Percentiles rank a stretch among this genome's conserved stretches.
Evolutionary conservation across 1,140 invertebrate species (phyloP).

Genomic region (Temnothorax nylanderi): DNA sequence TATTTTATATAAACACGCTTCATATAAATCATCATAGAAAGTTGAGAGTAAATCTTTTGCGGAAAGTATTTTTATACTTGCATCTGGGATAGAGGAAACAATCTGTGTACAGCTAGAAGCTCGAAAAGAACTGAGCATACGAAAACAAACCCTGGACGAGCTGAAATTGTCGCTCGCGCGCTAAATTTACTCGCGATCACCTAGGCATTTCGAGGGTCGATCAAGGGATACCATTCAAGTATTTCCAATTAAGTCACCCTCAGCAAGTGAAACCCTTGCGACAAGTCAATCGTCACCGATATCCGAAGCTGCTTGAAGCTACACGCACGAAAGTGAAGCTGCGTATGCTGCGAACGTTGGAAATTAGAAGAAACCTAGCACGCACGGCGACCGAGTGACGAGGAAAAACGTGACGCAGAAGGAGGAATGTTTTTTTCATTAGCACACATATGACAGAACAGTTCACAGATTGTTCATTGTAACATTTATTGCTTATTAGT

Average conservation of each 20-base stretch:
- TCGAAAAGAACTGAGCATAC: constrained; percentile 26
- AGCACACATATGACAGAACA: not conserved
- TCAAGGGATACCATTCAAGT: constrained; percentile 77
- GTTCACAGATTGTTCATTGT: not conserved
- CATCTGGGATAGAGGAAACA: constrained; percentile 12
- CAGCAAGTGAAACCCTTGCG: constrained; percentile 45
- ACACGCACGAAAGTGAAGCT: constrained; percentile 67
- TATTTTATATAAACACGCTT: not conserved
- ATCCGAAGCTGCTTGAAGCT: constrained; percentile 46
- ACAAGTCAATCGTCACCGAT: not conserved
- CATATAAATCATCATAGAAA: not conserved
- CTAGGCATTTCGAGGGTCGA: constrained; percentile 70
- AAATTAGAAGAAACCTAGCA: constrained; percentile 74
- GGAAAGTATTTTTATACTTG: not conserved
- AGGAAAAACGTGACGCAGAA: constrained; percentile 48
- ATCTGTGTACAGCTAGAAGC: not conserved
- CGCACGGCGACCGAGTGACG: constrained; percentile 12
- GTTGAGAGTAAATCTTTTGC: not conserved
- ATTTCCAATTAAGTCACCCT: constrained; percentile 74
- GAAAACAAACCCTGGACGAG: constrained; percentile 53
- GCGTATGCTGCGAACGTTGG: constrained; percentile 24
- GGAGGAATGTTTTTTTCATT: constrained; percentile 36
- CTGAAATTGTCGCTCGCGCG: constrained; percentile 63
- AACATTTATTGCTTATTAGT: not conserved
- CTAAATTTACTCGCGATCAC: constrained; percentile 75